Conservation (phyloP, 2,888 invertebrate genomes). For the Belgica antarctica region DNA sequence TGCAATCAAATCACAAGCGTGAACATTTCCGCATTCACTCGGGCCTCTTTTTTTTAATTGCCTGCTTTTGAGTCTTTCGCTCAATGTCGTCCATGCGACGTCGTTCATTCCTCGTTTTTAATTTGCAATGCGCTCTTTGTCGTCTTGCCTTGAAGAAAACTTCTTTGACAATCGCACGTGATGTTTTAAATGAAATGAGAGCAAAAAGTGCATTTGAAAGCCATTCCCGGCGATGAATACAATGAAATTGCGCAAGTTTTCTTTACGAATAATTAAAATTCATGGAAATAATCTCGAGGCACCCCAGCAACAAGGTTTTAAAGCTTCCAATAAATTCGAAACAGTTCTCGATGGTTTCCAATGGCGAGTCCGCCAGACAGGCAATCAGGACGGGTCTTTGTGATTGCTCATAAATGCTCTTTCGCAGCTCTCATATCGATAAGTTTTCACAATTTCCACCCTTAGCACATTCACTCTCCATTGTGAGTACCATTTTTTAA, state of each 20-base stretch:
- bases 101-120: slow-evolving; percentile 2
- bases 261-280: background rate
- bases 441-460: background rate
- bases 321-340: background rate
- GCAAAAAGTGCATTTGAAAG: slow-evolving; percentile 3
- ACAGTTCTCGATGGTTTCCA: slow-evolving; percentile 26
- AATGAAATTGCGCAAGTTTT: slow-evolving; percentile 21
- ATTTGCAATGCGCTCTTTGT: slow-evolving; percentile 7
- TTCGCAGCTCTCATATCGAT: slow-evolving; percentile 11
- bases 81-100: background rate
- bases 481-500: slow-evolving; percentile 3
- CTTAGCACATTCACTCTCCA: background rate
- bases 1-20: background rate
- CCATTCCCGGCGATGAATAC: background rate
- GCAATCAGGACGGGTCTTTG: slow-evolving; percentile 25
- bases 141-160: background rate
- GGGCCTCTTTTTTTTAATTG: slow-evolving; percentile 1
- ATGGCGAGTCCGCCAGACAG: slow-evolving; percentile 20
- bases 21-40: background rate
- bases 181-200: background rate
- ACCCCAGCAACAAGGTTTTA: no score
- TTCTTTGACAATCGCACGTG: background rate
- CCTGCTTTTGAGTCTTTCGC: background rate
- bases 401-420: slow-evolving; percentile 15
- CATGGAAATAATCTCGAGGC: no score